Evolutionary conservation across 2,888 invertebrate genomes (phyloP).

Genomic region (Lasioglossum pauxillum): DNA sequence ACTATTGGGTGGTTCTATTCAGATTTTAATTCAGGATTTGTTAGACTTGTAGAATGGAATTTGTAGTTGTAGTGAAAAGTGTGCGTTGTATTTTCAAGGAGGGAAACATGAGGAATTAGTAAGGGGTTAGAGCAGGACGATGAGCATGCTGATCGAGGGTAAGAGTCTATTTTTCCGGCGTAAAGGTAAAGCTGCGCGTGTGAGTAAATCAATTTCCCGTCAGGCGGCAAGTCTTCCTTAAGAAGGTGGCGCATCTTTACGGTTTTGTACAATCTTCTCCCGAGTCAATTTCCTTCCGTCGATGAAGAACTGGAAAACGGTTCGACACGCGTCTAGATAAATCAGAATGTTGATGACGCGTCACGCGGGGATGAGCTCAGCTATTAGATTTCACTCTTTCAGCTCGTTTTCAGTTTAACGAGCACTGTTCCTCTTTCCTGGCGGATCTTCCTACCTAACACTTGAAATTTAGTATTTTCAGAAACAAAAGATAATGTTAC

Average conservation of each 20-base stretch:
- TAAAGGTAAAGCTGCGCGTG: slow-evolving; percentile 67
- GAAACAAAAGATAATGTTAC: background rate
- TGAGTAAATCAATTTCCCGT: slow-evolving; percentile 74
- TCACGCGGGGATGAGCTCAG: background rate
- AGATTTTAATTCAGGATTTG: slow-evolving; percentile 46
- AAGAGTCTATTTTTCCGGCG: slow-evolving; percentile 67
- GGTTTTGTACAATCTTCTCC: slow-evolving; percentile 66
- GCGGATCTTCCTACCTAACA: background rate
- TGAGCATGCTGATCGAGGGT: slow-evolving; percentile 46
- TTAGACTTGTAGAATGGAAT: slow-evolving; percentile 6
- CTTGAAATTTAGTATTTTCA: background rate
- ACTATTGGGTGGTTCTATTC: slow-evolving; percentile 57
- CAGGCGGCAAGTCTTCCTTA: slow-evolving; percentile 57
- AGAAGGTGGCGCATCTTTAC: slow-evolving; percentile 68
- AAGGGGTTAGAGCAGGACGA: background rate
- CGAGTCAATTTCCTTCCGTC: slow-evolving; percentile 71
- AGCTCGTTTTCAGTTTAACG: background rate
- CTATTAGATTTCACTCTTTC: background rate
- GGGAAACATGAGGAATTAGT: background rate
- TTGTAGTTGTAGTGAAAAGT: background rate
- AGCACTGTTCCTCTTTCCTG: background rate
- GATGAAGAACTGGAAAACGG: slow-evolving; percentile 45
- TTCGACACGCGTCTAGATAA: slow-evolving; percentile 20
- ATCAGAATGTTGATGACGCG: slow-evolving; percentile 11
- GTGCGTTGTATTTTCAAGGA: background rate